Base-by-base conservation (phyloP, 2,888 invertebrate species). In the Hecatera dysodea region DNA sequence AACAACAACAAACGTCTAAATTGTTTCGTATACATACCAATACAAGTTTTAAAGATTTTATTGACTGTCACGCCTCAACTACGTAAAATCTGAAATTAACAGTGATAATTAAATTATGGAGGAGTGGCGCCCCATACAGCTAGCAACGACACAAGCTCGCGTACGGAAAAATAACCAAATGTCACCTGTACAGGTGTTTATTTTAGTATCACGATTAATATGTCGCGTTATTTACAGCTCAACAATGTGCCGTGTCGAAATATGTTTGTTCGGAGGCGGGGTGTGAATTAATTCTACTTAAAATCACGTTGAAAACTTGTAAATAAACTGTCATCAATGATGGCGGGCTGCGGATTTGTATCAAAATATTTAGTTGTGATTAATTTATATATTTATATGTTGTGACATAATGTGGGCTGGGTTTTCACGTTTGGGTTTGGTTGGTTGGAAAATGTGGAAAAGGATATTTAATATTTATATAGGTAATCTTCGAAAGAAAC, bases 131-230 rank as follows among this genome's bases (percentile, higher is more conserved):
- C 33, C 27, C 22, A 53, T 59, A 57, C 19, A 65, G 66, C 50
- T 33, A 71, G 52, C 52, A 75, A 62, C 67, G 52, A 64, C 42
- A 57, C 33, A 39, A 64, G 22, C 39, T 48, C 46, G 52, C 59
- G 60, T 74, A 67, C 73, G 78, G 81, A 82, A 86, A 87, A 87
- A 87, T 84, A 69, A 78, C 61, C 57, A 79, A 80, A 83, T 86
- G 86, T 89, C 90, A 87, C 88, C 84, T 78, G 85, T 74, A 67
- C 1, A 90, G 84, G 90, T 91, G 93, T 81, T 95, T 89, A 95
- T 95, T 92, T 81, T 72, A 65, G 72, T 78, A 91, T 94, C 95
- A 95, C 95, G 95, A 93, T 83, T 68, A 82, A 90, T 86, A 83
- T 91, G 92, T 91, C 89, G 74, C 87, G 72, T 72, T 90, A 83